A percentile compares a stretch with the other conserved stretches of the same genome.
Conservation (phyloP, 2,888 invertebrate species). For the Syrphus vitripennis region DNA sequence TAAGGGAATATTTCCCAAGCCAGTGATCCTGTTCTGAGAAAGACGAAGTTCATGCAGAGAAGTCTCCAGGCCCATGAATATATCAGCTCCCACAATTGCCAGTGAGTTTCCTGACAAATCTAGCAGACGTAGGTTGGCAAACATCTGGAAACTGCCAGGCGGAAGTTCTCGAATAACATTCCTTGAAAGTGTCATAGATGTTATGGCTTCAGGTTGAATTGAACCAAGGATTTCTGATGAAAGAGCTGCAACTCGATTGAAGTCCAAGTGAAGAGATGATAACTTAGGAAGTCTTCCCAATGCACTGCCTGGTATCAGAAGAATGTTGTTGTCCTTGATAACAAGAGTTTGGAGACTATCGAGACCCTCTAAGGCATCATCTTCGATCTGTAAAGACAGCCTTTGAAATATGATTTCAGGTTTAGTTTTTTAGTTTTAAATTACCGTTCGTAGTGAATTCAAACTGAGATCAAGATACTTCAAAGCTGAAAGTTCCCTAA, state of each 20-base stretch:
- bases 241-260: constrained; percentile 92
- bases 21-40: constrained; percentile 88
- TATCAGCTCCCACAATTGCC: constrained; percentile 86
- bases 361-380: constrained; percentile 92
- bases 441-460: constrained; percentile 92
- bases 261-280: constrained; percentile 89
- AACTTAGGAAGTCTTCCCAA: constrained; percentile 89
- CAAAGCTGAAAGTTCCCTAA: constrained; percentile 87
- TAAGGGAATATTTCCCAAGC: constrained; percentile 85
- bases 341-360: constrained; percentile 88
- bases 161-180: constrained; percentile 95
- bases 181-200: constrained; percentile 88
- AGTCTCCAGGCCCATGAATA: constrained; percentile 89
- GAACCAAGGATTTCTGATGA: constrained; percentile 90
- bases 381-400: constrained; percentile 87
- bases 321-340: constrained; percentile 93
- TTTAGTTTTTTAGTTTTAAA: constrained; percentile 74
- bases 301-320: constrained; percentile 92
- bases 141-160: constrained; percentile 89
- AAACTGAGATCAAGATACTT: constrained; percentile 91
- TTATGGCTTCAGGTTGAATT: constrained; percentile 86
- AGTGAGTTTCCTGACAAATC: constrained; percentile 91
- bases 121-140: constrained; percentile 86
- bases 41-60: constrained; percentile 87
- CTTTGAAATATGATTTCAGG: background rate